Base-by-base conservation (phyloP, 2,797 vertebrate species). In the Eleutherodactylus coqui region DNA sequence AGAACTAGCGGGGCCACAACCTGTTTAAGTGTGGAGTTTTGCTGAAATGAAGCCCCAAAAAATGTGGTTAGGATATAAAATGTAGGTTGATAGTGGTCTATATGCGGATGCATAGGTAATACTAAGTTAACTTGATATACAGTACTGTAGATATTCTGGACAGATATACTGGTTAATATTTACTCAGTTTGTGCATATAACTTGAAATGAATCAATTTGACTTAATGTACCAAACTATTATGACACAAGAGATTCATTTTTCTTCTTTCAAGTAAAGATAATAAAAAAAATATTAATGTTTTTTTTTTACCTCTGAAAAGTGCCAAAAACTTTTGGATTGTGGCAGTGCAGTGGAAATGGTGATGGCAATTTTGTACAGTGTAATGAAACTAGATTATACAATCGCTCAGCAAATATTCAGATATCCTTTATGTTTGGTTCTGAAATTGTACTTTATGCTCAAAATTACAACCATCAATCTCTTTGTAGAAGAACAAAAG, bases 381-480 rank as follows among this genome's bases (percentile, higher is more conserved):
- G 43, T 76, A 86, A 69, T 82, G 69, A 75, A 62, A 69, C 85
- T 62, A 75, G 79, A 82, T 86, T 86, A 82, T 76, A 81, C 45
- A 86, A 79, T 64, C 36, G 45, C 69, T 82, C 79, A 75, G 58
- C 58, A 82, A 67, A 64, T 86, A 86, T 86, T 86, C 79, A 76
- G 69, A 76, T 81, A 75, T 41, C 55, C 79, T 86, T 86, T 86
- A 75, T 80, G 67, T 75, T 75, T 86, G 55, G 43, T 55, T 51
- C 55, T 82, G 45, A 82, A 86, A 86, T 75, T 86, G 79, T 81
- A 86, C 85, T 86, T 86, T 86, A 62, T 75, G 70, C 27, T 75
- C 85, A 86, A 86, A 86, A 86, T 86, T 86, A 73, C 85, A 82
- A 62, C 85, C 79, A 86, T 82, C 79, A 81, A 86, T 82, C 79